phyloP scores from a whole-genome alignment of 2,797 vertebrate species.

The Morus bassanus region DNA sequence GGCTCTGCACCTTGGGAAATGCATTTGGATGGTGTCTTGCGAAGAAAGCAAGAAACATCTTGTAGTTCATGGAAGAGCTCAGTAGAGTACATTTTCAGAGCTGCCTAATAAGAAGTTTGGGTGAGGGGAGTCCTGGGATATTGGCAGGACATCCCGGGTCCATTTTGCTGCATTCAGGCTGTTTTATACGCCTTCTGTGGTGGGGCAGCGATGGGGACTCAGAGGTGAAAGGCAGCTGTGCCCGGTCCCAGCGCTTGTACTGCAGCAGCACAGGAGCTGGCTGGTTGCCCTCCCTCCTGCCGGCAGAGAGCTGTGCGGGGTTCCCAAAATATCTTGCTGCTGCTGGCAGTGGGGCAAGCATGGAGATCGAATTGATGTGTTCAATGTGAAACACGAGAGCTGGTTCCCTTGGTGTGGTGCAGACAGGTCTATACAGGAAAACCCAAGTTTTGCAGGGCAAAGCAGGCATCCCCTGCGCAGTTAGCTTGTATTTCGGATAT shows the following conservation, averaged over 20 bases:
- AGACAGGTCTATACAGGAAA: background rate
- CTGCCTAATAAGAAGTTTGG: background rate
- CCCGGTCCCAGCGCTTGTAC: accelerated
- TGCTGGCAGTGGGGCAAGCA: background rate
- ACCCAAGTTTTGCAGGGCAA: background rate
- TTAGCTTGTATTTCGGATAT: background rate
- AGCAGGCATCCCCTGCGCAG: background rate
- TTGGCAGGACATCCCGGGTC: background rate
- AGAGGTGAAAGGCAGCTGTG: background rate
- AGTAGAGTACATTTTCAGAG: background rate
- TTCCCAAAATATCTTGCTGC: background rate
- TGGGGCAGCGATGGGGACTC: accelerated
- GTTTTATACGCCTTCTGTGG: background rate
- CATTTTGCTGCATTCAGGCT: background rate
- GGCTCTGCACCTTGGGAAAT: background rate
- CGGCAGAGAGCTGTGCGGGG: background rate
- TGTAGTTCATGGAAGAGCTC: background rate
- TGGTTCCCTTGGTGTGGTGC: background rate
- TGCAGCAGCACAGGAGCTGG: background rate
- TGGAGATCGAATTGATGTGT: background rate
- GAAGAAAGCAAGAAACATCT: background rate
- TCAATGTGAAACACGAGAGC: accelerated
- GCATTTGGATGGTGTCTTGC: background rate
- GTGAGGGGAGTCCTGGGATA: background rate
- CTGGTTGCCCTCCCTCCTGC: background rate